phyloP scores from a whole-genome alignment of 1,140 invertebrate species.

The Manduca sexta region DNA sequence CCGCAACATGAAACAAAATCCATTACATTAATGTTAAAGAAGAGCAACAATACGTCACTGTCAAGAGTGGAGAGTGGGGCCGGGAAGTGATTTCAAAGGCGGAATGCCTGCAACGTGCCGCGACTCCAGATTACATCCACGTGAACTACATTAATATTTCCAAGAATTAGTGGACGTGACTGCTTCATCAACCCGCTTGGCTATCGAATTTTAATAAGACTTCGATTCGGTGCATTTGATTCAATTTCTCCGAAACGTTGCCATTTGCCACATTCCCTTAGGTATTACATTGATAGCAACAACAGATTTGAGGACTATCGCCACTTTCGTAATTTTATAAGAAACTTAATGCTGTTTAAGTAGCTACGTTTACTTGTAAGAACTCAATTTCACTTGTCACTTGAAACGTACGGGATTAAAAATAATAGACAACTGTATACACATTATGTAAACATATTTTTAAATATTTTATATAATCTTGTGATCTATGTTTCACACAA shows the following conservation, averaged over 20 bases:
- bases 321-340: not conserved
- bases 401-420: too few species aligned
- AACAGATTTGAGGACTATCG: not conserved
- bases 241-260: not conserved
- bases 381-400: not conserved
- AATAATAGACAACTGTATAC: too few species aligned
- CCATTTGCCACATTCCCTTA: not conserved
- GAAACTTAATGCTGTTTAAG: not conserved
- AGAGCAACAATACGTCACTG: constrained; percentile 62
- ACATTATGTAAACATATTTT: too few species aligned
- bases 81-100: constrained; percentile 63
- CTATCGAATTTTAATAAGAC: constrained; percentile 15
- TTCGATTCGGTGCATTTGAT: constrained; percentile 1
- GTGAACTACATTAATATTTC: constrained; percentile 54
- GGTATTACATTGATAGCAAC: not conserved
- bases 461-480: too few species aligned
- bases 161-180: constrained; percentile 45
- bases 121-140: constrained; percentile 46
- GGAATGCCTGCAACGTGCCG: constrained; percentile 54
- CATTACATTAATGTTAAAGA: constrained; percentile 67
- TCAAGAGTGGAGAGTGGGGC: constrained; percentile 38
- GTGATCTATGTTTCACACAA: too few species aligned
- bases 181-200: constrained; percentile 19
- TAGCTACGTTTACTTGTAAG: not conserved
- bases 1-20: constrained; percentile 60